Conservation (phyloP, 2,797 vertebrate genomes). For the Myioborus miniatus region DNA sequence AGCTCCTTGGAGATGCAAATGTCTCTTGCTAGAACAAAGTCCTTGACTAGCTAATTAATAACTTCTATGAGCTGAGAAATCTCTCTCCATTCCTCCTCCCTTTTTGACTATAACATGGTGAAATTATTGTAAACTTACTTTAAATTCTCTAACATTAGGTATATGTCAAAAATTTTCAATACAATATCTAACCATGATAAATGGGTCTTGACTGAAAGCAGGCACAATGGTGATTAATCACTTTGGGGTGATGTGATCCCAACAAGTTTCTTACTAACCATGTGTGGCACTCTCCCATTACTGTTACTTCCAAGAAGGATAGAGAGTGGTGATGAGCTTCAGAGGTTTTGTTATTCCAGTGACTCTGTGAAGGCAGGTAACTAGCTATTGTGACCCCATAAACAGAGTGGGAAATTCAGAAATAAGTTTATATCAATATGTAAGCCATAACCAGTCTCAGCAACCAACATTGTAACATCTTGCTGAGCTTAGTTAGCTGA, state of each 20-base stretch:
- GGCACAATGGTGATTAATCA: neutral
- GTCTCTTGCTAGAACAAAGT: constrained; percentile 2
- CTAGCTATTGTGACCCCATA: neutral
- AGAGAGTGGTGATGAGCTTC: neutral
- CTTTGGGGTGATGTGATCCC: neutral
- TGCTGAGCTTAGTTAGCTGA: neutral
- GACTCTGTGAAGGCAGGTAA: neutral
- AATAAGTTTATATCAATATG: neutral
- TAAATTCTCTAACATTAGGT: neutral
- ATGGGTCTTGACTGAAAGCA: neutral
- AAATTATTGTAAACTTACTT: neutral
- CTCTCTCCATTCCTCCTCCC: neutral
- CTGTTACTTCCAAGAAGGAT: neutral
- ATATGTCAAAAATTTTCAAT: neutral
- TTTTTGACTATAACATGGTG: neutral
- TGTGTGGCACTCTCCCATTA: neutral
- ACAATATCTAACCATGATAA: neutral
- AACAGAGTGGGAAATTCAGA: neutral
- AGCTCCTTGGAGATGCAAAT: constrained; percentile 41
- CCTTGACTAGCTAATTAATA: constrained; percentile 45
- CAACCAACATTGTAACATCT: neutral
- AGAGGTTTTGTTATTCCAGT: neutral
- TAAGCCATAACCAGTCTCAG: neutral
- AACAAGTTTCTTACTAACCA: neutral
- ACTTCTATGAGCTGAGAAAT: neutral